These are phyloP conservation scores for Drosophila monieri DNA, from an alignment of 2,888 invertebrate species.

Conservation along the genomic window DNA sequence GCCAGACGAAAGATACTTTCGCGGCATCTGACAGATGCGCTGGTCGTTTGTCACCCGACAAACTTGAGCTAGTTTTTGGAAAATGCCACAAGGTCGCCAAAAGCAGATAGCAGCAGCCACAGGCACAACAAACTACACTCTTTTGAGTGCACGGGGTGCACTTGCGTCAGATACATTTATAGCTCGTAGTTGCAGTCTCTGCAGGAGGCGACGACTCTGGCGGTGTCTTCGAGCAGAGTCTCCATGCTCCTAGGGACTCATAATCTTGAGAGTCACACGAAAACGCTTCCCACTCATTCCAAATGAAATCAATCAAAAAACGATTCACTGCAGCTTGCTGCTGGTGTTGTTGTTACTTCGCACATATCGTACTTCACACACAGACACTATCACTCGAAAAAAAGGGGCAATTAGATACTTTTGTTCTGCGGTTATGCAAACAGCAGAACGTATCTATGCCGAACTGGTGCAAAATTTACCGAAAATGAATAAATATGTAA, in stretches of 20 bases:
- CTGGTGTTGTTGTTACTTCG: slow-evolving; percentile 24
- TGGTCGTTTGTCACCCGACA: slow-evolving; percentile 31
- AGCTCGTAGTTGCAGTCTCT: slow-evolving; percentile 16
- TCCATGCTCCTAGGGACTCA: not conserved
- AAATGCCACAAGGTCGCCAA: slow-evolving; percentile 31
- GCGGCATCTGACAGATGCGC: slow-evolving; percentile 36
- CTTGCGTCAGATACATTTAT: slow-evolving; percentile 15
- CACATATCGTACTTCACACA: slow-evolving; percentile 53
- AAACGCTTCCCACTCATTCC: slow-evolving; percentile 39
- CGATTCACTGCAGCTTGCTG: slow-evolving; percentile 30
- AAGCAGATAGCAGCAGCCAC: slow-evolving; percentile 10
- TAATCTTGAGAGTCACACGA: slow-evolving; percentile 31
- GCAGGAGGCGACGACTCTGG: slow-evolving; percentile 20
- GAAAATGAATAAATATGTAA: slow-evolving; percentile 59
- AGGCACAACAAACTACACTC: not conserved
- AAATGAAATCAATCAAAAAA: slow-evolving; percentile 54
- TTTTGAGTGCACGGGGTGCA: not conserved
- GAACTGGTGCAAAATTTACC: slow-evolving; percentile 53
- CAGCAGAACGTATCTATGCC: slow-evolving; percentile 14
- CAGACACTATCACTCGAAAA: slow-evolving; percentile 3
- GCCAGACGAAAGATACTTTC: slow-evolving; percentile 2
- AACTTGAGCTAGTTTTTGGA: slow-evolving; percentile 39
- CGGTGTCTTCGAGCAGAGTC: not conserved
- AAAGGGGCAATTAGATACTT: slow-evolving; percentile 25
- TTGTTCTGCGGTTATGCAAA: slow-evolving; percentile 66